phyloP scores from a whole-genome alignment of 2,797 vertebrate species.

The Acanthurus tractus region DNA sequence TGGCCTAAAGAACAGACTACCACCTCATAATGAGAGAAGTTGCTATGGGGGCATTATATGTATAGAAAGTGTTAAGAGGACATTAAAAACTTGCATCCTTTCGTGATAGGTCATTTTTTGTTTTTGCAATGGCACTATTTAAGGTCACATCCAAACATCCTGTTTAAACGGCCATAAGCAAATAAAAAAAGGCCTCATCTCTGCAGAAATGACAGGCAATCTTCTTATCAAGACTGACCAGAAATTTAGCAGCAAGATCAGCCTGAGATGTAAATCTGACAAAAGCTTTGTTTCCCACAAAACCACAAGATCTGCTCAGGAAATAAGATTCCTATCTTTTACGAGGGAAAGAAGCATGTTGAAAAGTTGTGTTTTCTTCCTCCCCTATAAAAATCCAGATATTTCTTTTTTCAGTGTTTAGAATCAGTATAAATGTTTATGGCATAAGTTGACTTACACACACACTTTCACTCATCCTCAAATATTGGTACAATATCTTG shows the following conservation, averaged over 20 bases:
- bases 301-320: not conserved
- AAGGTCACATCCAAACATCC: slow-evolving; percentile 24
- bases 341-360: no score
- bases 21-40: not conserved
- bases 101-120: not conserved
- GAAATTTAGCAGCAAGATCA: slow-evolving; percentile 47
- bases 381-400: not conserved
- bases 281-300: slow-evolving; percentile 18
- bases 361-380: not conserved
- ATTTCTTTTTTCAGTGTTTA: not conserved
- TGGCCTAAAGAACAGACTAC: not conserved
- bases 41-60: not conserved
- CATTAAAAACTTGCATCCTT: not conserved
- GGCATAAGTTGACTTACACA: not conserved
- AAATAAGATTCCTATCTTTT: not conserved
- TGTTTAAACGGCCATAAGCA: slow-evolving; percentile 1
- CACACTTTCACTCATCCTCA: not conserved
- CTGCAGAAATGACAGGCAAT: slow-evolving; percentile 35
- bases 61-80: not conserved
- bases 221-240: slow-evolving; percentile 45
- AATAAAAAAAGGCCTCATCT: not conserved
- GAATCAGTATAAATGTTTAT: not conserved
- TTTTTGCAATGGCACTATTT: not conserved
- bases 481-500: not conserved
- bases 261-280: slow-evolving; percentile 41